Percentiles rank a stretch among this genome's conserved stretches.
Conservation (phyloP, 2,888 invertebrate genomes). For the Cepaea hortensis region DNA sequence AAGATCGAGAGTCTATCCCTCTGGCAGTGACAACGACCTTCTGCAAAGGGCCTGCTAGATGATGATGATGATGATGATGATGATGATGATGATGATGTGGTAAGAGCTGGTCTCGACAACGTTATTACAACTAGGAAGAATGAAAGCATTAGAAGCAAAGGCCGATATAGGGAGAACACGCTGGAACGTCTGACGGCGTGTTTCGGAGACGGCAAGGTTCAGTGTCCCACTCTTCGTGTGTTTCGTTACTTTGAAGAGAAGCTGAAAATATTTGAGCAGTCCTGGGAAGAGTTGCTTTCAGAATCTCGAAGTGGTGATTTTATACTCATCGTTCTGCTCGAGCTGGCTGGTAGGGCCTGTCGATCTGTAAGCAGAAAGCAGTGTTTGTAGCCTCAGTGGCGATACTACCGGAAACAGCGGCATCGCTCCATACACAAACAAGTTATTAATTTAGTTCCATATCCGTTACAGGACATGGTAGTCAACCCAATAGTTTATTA, state of each 20-base stretch:
- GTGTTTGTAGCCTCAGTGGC: neutral
- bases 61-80: no score
- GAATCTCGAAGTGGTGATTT: constrained; percentile 16
- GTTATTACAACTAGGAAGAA: no score
- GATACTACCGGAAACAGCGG: neutral
- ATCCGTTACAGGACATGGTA: neutral
- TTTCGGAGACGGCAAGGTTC: no score
- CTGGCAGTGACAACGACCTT: no score
- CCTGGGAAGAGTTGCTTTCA: constrained; percentile 18
- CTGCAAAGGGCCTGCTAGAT: no score
- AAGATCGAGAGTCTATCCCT: no score
- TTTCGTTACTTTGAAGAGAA: neutral
- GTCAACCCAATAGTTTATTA: neutral
- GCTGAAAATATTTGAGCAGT: neutral
- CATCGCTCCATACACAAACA: neutral
- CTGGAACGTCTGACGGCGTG: no score
- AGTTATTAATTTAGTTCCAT: neutral
- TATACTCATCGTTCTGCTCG: neutral
- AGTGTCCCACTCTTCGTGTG: no score
- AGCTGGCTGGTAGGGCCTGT: neutral
- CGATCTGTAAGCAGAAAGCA: neutral
- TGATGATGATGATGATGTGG: no score
- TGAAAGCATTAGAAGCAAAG: no score
- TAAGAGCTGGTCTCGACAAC: no score
- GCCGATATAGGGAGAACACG: no score